phyloP scores from a whole-genome alignment of 2,113 vertebrate species.

The Lepus timidus region DNA sequence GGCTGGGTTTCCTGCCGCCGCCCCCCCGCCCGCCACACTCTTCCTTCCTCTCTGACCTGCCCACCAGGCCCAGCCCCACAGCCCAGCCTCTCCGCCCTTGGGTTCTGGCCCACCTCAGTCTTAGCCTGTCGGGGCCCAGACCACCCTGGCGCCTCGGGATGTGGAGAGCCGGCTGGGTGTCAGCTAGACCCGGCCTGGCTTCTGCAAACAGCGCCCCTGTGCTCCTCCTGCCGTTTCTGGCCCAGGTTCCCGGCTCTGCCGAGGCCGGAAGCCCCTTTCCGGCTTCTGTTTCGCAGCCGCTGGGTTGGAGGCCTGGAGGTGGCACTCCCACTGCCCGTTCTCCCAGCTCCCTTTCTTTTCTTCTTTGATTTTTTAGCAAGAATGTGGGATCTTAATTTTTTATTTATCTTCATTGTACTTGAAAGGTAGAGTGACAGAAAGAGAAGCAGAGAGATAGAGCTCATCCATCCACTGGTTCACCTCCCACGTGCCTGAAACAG shows the following conservation, averaged over 20 bases:
- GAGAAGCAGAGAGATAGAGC: no score
- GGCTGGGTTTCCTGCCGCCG: conserved; percentile 73
- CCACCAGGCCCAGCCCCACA: not conserved
- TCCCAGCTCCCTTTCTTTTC: not conserved
- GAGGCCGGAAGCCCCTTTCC: conserved; percentile 80
- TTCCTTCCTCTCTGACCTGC: conserved; percentile 76
- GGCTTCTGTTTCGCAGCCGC: conserved; percentile 76
- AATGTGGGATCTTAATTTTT: no score
- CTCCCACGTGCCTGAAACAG: no score
- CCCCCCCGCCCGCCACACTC: conserved; percentile 11
- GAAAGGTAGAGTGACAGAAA: no score
- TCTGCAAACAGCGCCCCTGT: not conserved
- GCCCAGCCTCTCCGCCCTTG: not conserved
- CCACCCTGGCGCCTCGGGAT: not conserved
- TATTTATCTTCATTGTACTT: no score
- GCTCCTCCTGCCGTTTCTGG: not conserved
- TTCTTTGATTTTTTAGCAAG: no score
- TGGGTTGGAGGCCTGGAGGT: not conserved
- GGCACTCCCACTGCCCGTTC: not conserved
- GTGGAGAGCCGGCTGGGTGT: not conserved
- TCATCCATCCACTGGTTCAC: no score
- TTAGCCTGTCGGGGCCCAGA: not conserved
- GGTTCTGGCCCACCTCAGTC: not conserved
- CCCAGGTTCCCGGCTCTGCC: conserved; percentile 50
- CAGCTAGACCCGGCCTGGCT: not conserved